These are phyloP conservation scores for Drosophila nigrodunni DNA, from an alignment of 1,140 invertebrate species.

Conservation along the genomic window DNA sequence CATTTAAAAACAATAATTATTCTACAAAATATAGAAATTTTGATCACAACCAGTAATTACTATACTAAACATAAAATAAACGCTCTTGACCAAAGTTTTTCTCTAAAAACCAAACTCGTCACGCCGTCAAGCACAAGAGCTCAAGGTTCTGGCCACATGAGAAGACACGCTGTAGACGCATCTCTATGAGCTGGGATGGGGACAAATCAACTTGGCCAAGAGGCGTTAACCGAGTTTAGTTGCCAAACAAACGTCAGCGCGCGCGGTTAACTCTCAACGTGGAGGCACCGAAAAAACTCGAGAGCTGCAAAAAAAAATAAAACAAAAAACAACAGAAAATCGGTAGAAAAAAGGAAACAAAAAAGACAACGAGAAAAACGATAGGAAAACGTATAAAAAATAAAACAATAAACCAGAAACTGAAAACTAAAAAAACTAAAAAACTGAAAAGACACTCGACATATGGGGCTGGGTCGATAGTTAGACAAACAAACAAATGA, in stretches of 20 bases:
- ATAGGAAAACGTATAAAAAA: conserved; percentile 10
- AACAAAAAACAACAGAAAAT: conserved; percentile 1
- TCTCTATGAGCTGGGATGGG: conserved; percentile 23
- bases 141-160: background rate
- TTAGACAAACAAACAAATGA: conserved; percentile 23
- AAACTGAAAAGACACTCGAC: background rate
- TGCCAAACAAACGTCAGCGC: conserved; percentile 71
- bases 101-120: background rate
- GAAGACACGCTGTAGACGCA: conserved; percentile 20
- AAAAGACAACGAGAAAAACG: conserved; percentile 18
- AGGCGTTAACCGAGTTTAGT: conserved; percentile 54
- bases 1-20: no score
- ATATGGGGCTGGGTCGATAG: conserved; percentile 27
- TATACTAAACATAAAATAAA: no score
- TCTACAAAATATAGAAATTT: no score
- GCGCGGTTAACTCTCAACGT: conserved; percentile 46
- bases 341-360: conserved; percentile 12
- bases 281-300: conserved; percentile 21
- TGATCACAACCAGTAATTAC: no score
- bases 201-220: conserved; percentile 15
- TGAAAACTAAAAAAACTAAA: conserved; percentile 7
- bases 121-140: background rate
- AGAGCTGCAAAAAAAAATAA: conserved; percentile 23
- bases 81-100: background rate
- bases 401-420: conserved; percentile 35